A percentile compares a stretch with the other conserved stretches of the same genome.
These are phyloP conservation scores for Sinella curviseta DNA, from an alignment of 1,140 invertebrate species.

Conservation along the genomic window DNA sequence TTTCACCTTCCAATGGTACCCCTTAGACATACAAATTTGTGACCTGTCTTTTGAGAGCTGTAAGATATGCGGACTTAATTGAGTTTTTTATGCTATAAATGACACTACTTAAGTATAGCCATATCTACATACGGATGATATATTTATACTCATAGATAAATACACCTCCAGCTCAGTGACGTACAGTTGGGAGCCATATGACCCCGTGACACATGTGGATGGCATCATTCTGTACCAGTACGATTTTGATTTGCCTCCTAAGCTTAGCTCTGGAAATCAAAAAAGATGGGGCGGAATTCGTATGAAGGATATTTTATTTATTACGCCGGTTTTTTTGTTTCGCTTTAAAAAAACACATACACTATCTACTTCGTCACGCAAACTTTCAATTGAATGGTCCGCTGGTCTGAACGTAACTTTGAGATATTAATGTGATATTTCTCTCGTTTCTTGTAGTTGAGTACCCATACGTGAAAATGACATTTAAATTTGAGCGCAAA, in stretches of 20 bases:
- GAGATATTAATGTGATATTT: no score
- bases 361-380: no score
- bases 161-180: not conserved
- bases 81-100: not conserved
- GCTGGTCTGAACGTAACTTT: no score
- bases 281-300: not conserved
- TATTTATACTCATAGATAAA: not conserved
- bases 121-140: no score
- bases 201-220: not conserved
- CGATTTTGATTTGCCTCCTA: not conserved
- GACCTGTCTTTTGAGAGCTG: not conserved
- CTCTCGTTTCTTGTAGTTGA: not conserved
- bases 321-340: not conserved
- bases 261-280: not conserved
- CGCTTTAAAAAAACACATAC: not conserved
- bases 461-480: constrained; percentile 71
- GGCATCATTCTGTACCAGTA: not conserved
- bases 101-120: no score
- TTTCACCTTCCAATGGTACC: constrained; percentile 75
- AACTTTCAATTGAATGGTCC: no score
- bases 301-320: not conserved
- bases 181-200: not conserved
- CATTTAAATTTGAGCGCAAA: constrained; percentile 77
- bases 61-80: not conserved
- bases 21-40: constrained; percentile 11